phyloP scores from a whole-genome alignment of 2,797 vertebrate species.

The Pagetopsis macropterus region DNA sequence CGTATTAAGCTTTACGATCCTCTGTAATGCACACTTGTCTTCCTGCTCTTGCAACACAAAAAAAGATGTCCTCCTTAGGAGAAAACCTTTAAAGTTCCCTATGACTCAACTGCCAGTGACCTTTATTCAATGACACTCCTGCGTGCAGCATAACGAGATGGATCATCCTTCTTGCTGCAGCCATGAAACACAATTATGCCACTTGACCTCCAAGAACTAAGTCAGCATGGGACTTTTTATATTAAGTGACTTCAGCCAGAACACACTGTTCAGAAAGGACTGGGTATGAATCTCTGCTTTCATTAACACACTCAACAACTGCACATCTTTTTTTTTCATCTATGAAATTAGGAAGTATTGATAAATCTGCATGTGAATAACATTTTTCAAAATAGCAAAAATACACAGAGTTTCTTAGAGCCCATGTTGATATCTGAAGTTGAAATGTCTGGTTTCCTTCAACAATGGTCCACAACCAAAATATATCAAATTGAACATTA shows the following conservation, averaged over 20 bases:
- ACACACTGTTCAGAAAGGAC: constrained; percentile 4
- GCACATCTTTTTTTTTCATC: neutral
- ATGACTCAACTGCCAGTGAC: constrained; percentile 52
- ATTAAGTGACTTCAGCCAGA: constrained; percentile 40
- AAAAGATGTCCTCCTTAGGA: constrained; percentile 30
- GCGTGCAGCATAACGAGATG: constrained; percentile 42
- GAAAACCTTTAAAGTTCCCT: constrained; percentile 42
- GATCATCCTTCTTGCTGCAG: constrained; percentile 41
- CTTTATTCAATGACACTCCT: constrained; percentile 56
- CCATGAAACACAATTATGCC: constrained; percentile 60
- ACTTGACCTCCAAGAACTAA: constrained; percentile 64
- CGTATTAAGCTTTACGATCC: constrained; percentile 11
- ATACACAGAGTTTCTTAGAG: neutral
- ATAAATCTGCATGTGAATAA: too few species aligned
- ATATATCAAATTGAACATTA: neutral
- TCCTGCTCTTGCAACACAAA: constrained; percentile 19
- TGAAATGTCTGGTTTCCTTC: neutral
- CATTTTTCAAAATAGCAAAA: too few species aligned
- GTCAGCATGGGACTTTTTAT: constrained; percentile 46
- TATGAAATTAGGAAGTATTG: neutral
- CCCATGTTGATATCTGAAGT: neutral
- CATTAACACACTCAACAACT: neutral
- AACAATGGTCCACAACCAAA: neutral
- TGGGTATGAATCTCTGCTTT: neutral
- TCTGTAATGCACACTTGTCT: constrained; percentile 17